Evolutionary conservation across 2,797 vertebrate genomes (phyloP).

Genomic region (Protonibea diacanthus): DNA sequence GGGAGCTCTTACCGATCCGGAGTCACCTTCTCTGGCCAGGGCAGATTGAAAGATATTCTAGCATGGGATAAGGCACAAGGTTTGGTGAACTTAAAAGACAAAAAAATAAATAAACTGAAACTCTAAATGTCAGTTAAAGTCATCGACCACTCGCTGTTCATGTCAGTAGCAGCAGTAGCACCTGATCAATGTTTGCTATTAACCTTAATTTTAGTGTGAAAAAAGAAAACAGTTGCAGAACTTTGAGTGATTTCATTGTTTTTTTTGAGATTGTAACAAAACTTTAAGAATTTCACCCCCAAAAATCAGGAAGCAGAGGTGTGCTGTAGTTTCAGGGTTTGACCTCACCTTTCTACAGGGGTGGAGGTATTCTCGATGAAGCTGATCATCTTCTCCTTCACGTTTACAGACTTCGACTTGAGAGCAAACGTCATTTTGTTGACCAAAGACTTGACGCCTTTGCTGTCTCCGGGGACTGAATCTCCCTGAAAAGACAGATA

Average conservation of each 20-base stretch:
- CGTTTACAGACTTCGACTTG: slow-evolving; percentile 97
- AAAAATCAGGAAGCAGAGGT: background rate
- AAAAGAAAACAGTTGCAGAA: too few species aligned
- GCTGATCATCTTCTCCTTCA: slow-evolving; percentile 99
- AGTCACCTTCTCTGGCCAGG: slow-evolving; percentile 97
- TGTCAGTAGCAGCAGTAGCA: background rate
- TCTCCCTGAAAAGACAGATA: slow-evolving; percentile 73
- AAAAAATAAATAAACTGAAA: background rate
- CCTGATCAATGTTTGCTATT: too few species aligned
- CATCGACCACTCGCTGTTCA: background rate
- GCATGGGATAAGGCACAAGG: slow-evolving; percentile 89
- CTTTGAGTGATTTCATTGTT: too few species aligned
- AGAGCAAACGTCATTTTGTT: slow-evolving; percentile 99
- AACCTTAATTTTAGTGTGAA: too few species aligned
- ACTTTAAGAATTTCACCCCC: background rate
- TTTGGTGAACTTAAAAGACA: slow-evolving; percentile 79
- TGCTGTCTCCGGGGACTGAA: slow-evolving; percentile 89
- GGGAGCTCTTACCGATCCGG: slow-evolving; percentile 94
- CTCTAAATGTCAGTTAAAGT: background rate
- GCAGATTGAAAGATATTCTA: slow-evolving; percentile 99
- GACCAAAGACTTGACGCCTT: slow-evolving; percentile 97
- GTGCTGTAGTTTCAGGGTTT: background rate
- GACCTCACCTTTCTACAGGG: slow-evolving; percentile 94
- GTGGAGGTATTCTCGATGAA: slow-evolving; percentile 99
- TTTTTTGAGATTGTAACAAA: background rate